Conservation (phyloP, 2,888 invertebrate species). For the Aradus depressus region DNA sequence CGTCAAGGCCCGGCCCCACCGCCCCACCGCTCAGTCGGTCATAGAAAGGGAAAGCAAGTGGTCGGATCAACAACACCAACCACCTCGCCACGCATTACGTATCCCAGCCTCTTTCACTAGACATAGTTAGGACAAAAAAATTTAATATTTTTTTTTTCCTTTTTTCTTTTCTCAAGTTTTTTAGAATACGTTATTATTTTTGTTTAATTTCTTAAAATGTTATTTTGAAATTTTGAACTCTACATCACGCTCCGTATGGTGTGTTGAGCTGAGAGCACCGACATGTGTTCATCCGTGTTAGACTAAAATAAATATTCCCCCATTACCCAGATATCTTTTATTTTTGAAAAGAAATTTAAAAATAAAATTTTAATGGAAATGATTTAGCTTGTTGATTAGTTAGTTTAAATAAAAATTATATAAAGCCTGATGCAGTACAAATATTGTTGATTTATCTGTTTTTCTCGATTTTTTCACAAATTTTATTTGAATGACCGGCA, state of each 20-base stretch:
- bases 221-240: conserved; percentile 16
- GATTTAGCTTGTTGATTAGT: conserved; percentile 18
- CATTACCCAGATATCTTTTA: conserved; percentile 9
- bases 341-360: conserved; percentile 12
- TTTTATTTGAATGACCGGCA: conserved; percentile 24
- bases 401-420: conserved; percentile 11
- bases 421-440: conserved; percentile 29
- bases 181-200: conserved; percentile 6
- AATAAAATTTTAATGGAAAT: conserved; percentile 6
- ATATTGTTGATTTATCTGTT: conserved; percentile 18
- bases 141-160: too few relatives aligned
- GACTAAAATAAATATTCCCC: conserved; percentile 8
- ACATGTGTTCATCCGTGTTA: conserved; percentile 29
- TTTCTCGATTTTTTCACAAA: conserved; percentile 4
- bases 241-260: too few relatives aligned
- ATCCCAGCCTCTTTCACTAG: too few relatives aligned
- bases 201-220: conserved; percentile 3
- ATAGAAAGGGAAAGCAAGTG: conserved; percentile 30
- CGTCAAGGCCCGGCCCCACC: conserved; percentile 12
- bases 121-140: too few relatives aligned
- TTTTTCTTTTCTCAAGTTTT: too few relatives aligned
- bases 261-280: conserved; percentile 29
- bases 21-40: conserved; percentile 37
- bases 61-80: conserved; percentile 27
- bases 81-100: background rate